phyloP scores from a whole-genome alignment of 2,797 vertebrate genomes.

The Danio kyathit region DNA sequence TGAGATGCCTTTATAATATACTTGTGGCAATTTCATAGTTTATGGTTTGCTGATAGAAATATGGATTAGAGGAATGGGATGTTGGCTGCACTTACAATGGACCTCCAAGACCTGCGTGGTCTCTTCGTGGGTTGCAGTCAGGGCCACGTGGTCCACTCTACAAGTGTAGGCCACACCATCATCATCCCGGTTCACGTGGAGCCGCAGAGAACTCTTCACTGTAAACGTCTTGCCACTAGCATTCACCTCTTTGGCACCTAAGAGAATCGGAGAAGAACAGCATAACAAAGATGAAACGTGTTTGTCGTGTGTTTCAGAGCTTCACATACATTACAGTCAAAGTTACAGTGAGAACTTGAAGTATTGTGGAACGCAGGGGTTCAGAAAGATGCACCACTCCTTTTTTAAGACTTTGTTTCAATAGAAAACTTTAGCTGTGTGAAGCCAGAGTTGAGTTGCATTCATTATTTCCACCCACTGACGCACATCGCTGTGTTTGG shows the following conservation, averaged over 20 bases:
- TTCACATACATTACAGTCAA: slow-evolving; percentile 32
- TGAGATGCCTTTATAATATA: too few relatives aligned
- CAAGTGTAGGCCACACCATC: slow-evolving; percentile 95
- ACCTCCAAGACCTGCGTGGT: slow-evolving; percentile 96
- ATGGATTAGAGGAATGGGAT: neutral
- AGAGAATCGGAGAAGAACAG: neutral
- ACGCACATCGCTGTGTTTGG: slow-evolving; percentile 39
- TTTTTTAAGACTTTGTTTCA: slow-evolving; percentile 39
- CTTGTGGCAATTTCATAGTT: neutral
- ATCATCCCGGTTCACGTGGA: slow-evolving; percentile 91
- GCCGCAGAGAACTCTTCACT: slow-evolving; percentile 92
- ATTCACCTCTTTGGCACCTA: slow-evolving; percentile 94
- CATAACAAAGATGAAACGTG: slow-evolving; percentile 16
- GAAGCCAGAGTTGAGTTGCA: slow-evolving; percentile 37
- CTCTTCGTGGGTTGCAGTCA: slow-evolving; percentile 89
- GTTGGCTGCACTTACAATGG: slow-evolving; percentile 90
- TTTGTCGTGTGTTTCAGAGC: slow-evolving; percentile 23
- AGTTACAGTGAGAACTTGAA: slow-evolving; percentile 37
- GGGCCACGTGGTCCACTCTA: slow-evolving; percentile 95
- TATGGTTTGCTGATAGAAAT: neutral
- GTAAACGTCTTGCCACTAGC: slow-evolving; percentile 95
- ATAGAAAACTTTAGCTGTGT: slow-evolving; percentile 42
- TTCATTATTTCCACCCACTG: slow-evolving; percentile 58
- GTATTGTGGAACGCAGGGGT: slow-evolving; percentile 4
- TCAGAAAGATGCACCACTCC: slow-evolving; percentile 19